Base-by-base conservation (phyloP, 2,888 invertebrate genomes). In the Mactromeris polynyma region DNA sequence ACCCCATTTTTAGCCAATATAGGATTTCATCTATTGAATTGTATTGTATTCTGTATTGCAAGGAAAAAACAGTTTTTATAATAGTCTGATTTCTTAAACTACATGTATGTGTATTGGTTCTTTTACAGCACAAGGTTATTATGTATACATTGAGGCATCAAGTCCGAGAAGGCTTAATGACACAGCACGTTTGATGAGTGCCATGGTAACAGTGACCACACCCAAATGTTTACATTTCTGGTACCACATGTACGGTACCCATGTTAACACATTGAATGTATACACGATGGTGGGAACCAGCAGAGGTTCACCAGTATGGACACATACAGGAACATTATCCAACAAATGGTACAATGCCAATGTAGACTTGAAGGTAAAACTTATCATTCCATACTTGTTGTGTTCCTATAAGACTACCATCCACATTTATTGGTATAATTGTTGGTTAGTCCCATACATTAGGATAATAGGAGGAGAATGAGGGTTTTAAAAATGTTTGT, bases 191-290 rank as follows among this genome's bases (percentile, higher is more conserved):
- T 42, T 95, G n/a, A 84, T 91, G 38, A 94, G 93, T 81, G 79
- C 89, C 14, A n/a, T 86, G 21, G 85, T 94, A 19, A 90, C 91
- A 0, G 58, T 73, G 6, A 93, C 92, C 0, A 87, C 90, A 17
- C 73, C 85, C 1, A 94, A 93, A 89, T 95, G 95, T 89, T 92
- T 95, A 36, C 94, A 92, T 46, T 96, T 96, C 94, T 96, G 95
- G 95, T 96, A 95, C 88, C 95, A 96, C 87, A 96, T 96, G 96
- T 95, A 95, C 85, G 96, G 96, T 31, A 93, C 93, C 64, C 93
- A 94, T 90, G 93, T 95, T 11, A 94, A 94, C 78, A 93, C 94
- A 0, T 91, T 96, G 31, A 94, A 94, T 89, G 94, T 95, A 3
- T 95, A 94, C 84, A 77, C 94, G 51, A 93, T 93, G 83, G 84